A percentile compares a stretch with the other conserved stretches of the same genome.
Evolutionary conservation across 1,140 invertebrate species (phyloP).

Genomic region (Papilio xuthus): DNA sequence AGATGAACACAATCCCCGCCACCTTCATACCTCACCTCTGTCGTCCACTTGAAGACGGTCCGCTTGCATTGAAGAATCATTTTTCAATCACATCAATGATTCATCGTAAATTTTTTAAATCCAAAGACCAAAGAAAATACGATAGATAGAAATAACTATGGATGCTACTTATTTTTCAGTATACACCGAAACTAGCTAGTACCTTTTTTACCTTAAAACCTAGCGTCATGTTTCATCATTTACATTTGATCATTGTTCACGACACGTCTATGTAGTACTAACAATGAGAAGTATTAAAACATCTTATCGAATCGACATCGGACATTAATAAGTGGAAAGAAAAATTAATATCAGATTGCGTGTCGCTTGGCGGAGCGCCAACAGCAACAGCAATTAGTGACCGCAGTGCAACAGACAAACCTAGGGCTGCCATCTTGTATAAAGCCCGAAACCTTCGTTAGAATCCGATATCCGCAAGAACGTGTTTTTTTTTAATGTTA

Average conservation of each 20-base stretch:
- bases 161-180: too few relatives aligned
- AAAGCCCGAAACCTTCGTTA: too few relatives aligned
- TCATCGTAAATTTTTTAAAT: not conserved
- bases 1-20: constrained; percentile 6
- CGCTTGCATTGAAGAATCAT: not conserved
- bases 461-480: too few relatives aligned
- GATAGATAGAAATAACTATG: too few relatives aligned
- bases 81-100: not conserved
- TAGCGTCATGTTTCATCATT: too few relatives aligned
- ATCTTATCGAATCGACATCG: not conserved
- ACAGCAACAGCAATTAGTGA: constrained; percentile 25
- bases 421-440: not conserved
- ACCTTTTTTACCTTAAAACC: too few relatives aligned
- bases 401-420: constrained; percentile 2
- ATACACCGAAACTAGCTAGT: too few relatives aligned
- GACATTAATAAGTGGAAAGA: constrained; percentile 16
- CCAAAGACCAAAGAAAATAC: too few relatives aligned
- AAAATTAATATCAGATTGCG: constrained; percentile 26
- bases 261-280: not conserved
- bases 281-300: not conserved
- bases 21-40: not conserved
- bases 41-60: not conserved
- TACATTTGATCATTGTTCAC: too few relatives aligned
- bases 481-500: too few relatives aligned
- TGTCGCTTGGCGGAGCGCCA: not conserved